These are phyloP conservation scores for Apogon hyalosoma DNA, from an alignment of 2,797 vertebrate species.

Conservation along the genomic window DNA sequence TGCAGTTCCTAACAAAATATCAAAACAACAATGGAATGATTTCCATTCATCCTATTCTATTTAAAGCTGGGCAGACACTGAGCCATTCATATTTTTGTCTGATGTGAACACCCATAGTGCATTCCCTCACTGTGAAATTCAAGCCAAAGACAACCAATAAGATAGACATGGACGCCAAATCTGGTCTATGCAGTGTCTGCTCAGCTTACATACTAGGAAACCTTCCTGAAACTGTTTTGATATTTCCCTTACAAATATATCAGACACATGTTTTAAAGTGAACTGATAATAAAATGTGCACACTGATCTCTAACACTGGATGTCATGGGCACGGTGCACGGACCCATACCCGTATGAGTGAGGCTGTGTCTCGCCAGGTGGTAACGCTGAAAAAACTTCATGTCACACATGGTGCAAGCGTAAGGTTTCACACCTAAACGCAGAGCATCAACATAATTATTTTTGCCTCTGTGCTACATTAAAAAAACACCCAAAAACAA, in stretches of 20 bases:
- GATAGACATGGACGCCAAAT: too few species aligned
- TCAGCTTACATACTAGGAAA: slow-evolving; percentile 23
- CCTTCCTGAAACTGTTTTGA: slow-evolving; percentile 19
- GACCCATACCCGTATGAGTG: slow-evolving; percentile 86
- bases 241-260: slow-evolving; percentile 16
- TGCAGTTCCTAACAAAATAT: slow-evolving; percentile 29
- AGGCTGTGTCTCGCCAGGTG: slow-evolving; percentile 88
- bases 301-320: slow-evolving; percentile 52
- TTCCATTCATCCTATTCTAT: slow-evolving; percentile 8
- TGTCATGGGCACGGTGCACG: slow-evolving; percentile 78
- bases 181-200: too few species aligned
- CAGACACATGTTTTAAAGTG: slow-evolving; percentile 36
- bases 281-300: slow-evolving; percentile 45
- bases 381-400: slow-evolving; percentile 88
- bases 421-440: slow-evolving; percentile 87
- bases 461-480: slow-evolving; percentile 60
- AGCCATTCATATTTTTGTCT: too few species aligned
- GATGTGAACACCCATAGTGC: too few species aligned
- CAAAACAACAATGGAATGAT: slow-evolving; percentile 5
- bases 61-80: too few species aligned
- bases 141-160: too few species aligned
- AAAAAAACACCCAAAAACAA: not conserved
- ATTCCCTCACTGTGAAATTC: too few species aligned
- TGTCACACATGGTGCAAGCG: slow-evolving; percentile 87
- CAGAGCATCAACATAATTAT: slow-evolving; percentile 81